Evolutionary conservation across 1,140 invertebrate species (phyloP).

Genomic region (Maniola jurtina): DNA sequence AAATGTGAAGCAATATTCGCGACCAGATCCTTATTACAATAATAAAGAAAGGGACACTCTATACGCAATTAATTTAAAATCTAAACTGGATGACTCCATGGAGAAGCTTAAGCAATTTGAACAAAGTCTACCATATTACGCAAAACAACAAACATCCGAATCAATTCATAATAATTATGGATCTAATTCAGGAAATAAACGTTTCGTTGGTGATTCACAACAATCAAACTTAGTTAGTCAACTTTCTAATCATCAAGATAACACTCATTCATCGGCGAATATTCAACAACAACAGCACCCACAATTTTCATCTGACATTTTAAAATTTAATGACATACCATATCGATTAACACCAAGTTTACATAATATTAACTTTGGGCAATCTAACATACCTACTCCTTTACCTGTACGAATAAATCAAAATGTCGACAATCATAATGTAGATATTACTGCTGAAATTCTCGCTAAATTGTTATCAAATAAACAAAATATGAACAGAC

Average conservation of each 20-base stretch:
- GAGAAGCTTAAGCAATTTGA: constrained; percentile 51
- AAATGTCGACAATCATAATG: constrained; percentile 68
- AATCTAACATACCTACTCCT: constrained; percentile 48
- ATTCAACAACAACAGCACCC: constrained; percentile 48
- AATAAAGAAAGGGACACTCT: constrained; percentile 67
- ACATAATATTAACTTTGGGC: constrained; percentile 55
- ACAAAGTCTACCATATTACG: constrained; percentile 36
- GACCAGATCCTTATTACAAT: constrained; percentile 60
- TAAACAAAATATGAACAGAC: constrained; percentile 54
- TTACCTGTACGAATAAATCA: constrained; percentile 67
- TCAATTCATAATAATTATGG: constrained; percentile 39
- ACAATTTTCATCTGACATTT: constrained; percentile 45
- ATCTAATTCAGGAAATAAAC: constrained; percentile 38
- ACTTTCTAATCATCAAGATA: constrained; percentile 45
- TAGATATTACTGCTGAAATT: constrained; percentile 62
- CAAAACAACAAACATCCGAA: constrained; percentile 45
- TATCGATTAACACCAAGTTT: constrained; percentile 55
- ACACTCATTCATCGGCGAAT: constrained; percentile 42
- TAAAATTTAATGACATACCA: constrained; percentile 68
- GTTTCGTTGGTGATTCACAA: constrained; percentile 32
- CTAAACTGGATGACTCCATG: constrained; percentile 51
- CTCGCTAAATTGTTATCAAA: constrained; percentile 56
- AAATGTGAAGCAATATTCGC: constrained; percentile 52
- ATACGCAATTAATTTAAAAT: constrained; percentile 58
- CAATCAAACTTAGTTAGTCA: constrained; percentile 45